A percentile compares a stretch with the other conserved stretches of the same genome.
These are phyloP conservation scores for Sisor rabdophorus DNA, from an alignment of 2,113 vertebrate genomes.

Conservation along the genomic window DNA sequence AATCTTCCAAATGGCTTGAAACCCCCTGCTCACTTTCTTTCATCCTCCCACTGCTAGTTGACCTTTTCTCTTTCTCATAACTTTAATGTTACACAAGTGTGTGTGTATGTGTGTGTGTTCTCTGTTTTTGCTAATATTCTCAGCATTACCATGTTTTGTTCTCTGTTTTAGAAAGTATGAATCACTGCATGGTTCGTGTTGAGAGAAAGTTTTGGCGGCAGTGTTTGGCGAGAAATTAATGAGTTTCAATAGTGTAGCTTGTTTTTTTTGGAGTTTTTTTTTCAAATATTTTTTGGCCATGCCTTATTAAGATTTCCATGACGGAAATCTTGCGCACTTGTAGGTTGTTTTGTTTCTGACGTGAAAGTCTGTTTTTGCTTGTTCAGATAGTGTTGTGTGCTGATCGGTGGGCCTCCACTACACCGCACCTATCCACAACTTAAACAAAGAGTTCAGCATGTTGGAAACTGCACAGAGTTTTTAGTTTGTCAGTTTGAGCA, in stretches of 20 bases:
- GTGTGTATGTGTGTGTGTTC: neutral
- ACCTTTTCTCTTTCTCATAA: slow-evolving; percentile 16
- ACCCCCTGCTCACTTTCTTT: slow-evolving; percentile 9
- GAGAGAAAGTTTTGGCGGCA: neutral
- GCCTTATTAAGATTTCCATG: no score
- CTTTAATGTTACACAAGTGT: slow-evolving; percentile 22
- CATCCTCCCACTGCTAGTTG: slow-evolving; percentile 23
- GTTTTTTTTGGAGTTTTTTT: neutral
- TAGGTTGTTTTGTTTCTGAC: no score
- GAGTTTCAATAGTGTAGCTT: slow-evolving; percentile 1
- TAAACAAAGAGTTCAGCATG: neutral
- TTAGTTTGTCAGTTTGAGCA: neutral
- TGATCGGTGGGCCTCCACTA: neutral
- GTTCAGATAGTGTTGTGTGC: neutral
- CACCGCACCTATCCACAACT: slow-evolving; percentile 25
- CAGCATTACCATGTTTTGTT: no score
- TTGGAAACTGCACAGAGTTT: neutral
- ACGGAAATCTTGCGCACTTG: no score
- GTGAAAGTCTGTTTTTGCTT: neutral
- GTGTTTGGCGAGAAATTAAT: neutral
- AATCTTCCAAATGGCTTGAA: slow-evolving; percentile 40
- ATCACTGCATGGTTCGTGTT: neutral
- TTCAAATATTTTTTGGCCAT: no score
- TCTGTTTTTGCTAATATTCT: neutral
- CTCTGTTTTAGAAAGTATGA: slow-evolving; percentile 1